Evolutionary conservation across 2,888 invertebrate species (phyloP), one percentile per base, ranked within the genome.

Genomic region (Agrotis clavis): DNA sequence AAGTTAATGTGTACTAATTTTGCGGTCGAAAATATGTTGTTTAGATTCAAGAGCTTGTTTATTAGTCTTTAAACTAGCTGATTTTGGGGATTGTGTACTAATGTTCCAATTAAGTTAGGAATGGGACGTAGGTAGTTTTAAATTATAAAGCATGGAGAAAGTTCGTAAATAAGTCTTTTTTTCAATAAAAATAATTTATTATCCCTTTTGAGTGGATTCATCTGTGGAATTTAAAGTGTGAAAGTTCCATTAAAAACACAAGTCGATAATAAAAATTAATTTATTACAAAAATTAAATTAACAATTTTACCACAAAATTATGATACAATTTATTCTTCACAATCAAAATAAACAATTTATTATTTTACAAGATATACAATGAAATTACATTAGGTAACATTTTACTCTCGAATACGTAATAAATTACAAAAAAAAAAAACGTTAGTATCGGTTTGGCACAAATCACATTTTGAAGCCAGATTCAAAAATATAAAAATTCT

Each of bases 271-370:
- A 92, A 94, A 90, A 92, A 92, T 92, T 91, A 91, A 92, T 94
- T 93, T 93, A 94, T 92, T 94, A 85, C 87, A 92, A 93, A 92
- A 93, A 90, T 91, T 90, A 92, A 92, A 92, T 91, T 91, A 94
- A 90, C 91, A 87, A 86, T 87, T 86, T 88, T 90, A 89, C 86
- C 85, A 86, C 85, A 85, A 88, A 89, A 91, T 89, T 90, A 87
- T 88, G 77, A 88, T 91, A 90, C 89, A 91, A 85, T 85, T 88
- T 88, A 87, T 88, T 90, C 87, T 85, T 83, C 87, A 85, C 83
- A 82, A 77, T 82, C 74, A 85, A 84, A 81, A 83, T 88, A 87
- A 86, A 86, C 86, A 89, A 86, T 87, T 83, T 83, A 87, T 84
- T 86, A 87, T 87, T 91, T 89, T 91, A 92, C 91, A 91, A 91